Evolutionary conservation across 1,140 invertebrate species (phyloP).

Genomic region (Medauroidea extradentata): DNA sequence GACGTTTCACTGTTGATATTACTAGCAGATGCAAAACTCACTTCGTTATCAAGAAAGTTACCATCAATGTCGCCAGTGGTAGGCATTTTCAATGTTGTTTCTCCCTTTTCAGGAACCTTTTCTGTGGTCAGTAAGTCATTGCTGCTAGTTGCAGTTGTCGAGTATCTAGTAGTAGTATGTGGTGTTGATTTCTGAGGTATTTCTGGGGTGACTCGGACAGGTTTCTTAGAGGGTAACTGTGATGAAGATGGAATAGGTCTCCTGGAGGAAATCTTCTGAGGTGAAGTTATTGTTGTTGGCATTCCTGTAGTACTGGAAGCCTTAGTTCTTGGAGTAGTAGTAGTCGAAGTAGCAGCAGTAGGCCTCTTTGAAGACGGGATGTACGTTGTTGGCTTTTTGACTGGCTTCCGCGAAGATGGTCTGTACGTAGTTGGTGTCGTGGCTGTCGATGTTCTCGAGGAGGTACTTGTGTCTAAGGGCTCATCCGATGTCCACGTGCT

Average conservation of each 20-base stretch:
- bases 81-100: too few species aligned
- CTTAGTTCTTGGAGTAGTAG: neutral
- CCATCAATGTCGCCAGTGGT: too few species aligned
- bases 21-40: neutral
- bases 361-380: neutral
- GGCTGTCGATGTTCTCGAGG: neutral
- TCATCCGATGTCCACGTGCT: constrained; percentile 51
- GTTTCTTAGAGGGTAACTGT: neutral
- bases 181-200: neutral
- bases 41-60: neutral
- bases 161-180: neutral
- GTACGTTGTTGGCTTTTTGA: neutral
- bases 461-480: too few species aligned
- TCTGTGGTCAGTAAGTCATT: too few species aligned
- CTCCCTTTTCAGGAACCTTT: too few species aligned
- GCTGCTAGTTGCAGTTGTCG: neutral
- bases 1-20: neutral
- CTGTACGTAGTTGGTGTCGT: neutral
- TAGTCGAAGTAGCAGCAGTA: neutral
- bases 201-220: neutral
- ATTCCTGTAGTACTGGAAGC: neutral
- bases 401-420: neutral
- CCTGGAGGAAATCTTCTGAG: neutral
- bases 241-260: neutral
- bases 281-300: neutral